phyloP scores from a whole-genome alignment of 2,797 vertebrate species.

The Uromys caudimaculatus region DNA sequence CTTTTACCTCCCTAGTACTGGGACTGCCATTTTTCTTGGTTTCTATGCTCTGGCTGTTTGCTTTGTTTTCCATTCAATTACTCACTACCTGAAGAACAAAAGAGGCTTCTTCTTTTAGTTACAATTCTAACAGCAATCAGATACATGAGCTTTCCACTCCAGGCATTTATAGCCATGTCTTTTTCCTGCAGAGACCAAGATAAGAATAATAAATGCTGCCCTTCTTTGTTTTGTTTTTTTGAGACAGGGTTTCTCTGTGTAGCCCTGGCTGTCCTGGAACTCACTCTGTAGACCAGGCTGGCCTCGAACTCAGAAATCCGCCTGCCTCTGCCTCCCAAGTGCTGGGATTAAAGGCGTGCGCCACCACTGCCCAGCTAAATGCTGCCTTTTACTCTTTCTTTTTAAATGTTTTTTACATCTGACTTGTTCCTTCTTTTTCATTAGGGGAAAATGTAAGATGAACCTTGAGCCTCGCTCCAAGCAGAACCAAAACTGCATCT shows the following conservation, averaged over 20 bases:
- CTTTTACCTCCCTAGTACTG: neutral
- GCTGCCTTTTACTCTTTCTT: neutral
- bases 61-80: constrained; percentile 34
- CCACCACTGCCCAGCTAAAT: too few species aligned
- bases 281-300: too few species aligned
- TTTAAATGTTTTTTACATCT: neutral
- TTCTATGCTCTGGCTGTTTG: neutral
- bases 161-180: constrained; percentile 1
- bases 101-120: constrained; percentile 29
- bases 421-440: constrained; percentile 22
- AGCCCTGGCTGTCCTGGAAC: too few species aligned
- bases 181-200: constrained; percentile 43
- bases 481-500: constrained; percentile 27
- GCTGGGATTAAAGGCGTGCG: too few species aligned
- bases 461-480: neutral
- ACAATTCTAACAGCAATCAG: neutral
- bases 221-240: too few species aligned
- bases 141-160: constrained; percentile 18
- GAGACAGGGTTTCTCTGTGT: too few species aligned
- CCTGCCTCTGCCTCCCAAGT: too few species aligned
- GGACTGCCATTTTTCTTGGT: neutral
- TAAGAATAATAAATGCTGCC: neutral
- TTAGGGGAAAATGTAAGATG: neutral
- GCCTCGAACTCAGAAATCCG: too few species aligned
- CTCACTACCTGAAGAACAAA: constrained; percentile 52